Evolutionary conservation across 2,113 vertebrate genomes (phyloP).

Genomic region (Oxygymnocypris stewartii): DNA sequence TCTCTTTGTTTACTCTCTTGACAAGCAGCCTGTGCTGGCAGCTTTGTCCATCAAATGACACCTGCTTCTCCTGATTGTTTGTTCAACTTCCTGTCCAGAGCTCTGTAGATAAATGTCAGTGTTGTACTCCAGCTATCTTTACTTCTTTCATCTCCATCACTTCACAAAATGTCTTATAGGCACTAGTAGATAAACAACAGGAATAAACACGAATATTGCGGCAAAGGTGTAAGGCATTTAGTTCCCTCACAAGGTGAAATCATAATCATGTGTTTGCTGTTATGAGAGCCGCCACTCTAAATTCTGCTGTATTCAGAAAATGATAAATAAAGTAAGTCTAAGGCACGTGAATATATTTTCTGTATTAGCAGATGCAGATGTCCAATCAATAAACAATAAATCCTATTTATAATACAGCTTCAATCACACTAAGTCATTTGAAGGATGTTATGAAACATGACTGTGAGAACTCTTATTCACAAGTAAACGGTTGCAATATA

Average conservation of each 20-base stretch:
- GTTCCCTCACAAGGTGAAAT: neutral
- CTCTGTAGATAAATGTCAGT: constrained; percentile 61
- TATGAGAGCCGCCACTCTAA: no score
- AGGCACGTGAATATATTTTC: no score
- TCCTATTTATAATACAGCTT: neutral
- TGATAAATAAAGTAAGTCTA: no score
- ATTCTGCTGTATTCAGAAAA: no score
- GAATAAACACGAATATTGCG: neutral
- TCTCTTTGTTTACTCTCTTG: constrained; percentile 51
- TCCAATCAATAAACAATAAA: neutral
- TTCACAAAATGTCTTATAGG: constrained; percentile 13
- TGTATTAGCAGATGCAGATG: neutral
- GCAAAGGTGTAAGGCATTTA: neutral
- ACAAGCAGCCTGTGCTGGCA: constrained; percentile 66
- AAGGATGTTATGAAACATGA: neutral
- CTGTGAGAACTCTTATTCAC: constrained; percentile 25
- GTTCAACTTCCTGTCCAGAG: constrained; percentile 67
- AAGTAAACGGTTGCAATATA: constrained; percentile 3
- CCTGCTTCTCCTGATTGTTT: constrained; percentile 72
- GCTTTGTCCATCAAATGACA: constrained; percentile 71
- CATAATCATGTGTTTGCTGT: no score
- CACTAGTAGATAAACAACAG: constrained; percentile 5
- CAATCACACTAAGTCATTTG: neutral
- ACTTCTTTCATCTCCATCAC: constrained; percentile 42
- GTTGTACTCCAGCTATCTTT: constrained; percentile 45